Evolutionary conservation across 2,888 invertebrate genomes (phyloP).

Genomic region (Drosophila bunnanda): DNA sequence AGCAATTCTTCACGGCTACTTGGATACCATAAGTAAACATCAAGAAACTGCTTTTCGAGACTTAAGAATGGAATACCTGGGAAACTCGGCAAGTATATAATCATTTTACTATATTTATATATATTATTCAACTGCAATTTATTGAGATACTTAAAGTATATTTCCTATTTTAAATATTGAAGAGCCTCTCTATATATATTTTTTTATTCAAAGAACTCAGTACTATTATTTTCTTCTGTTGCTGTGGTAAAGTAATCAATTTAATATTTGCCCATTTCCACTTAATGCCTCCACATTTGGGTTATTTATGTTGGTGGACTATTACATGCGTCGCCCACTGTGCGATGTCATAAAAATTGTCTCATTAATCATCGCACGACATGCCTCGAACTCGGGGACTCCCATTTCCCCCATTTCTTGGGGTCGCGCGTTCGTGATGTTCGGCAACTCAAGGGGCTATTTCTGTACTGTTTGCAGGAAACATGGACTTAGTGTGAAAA

Average conservation of each 20-base stretch:
- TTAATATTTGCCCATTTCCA: constrained; percentile 26
- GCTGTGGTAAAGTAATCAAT: constrained; percentile 21
- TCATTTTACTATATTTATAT: no score
- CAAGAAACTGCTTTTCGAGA: no score
- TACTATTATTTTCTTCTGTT: not conserved
- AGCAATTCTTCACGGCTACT: no score
- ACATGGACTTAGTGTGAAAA: constrained; percentile 75
- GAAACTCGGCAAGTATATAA: no score
- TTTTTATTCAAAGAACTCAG: no score
- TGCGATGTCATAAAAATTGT: constrained; percentile 73
- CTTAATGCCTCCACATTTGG: constrained; percentile 24
- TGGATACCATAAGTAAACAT: no score
- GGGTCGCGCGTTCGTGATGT: constrained; percentile 16
- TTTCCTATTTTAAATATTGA: not conserved
- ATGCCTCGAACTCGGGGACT: constrained; percentile 35
- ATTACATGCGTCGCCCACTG: constrained; percentile 49
- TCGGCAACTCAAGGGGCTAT: constrained; percentile 36
- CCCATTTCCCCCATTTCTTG: constrained; percentile 1
- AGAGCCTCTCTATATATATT: no score
- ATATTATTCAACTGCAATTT: not conserved
- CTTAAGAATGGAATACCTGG: no score
- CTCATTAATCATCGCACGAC: constrained; percentile 81
- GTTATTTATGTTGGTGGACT: constrained; percentile 25
- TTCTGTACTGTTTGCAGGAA: constrained; percentile 63
- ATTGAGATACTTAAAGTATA: not conserved